These are phyloP conservation scores for Clepsis dumicolana DNA, from an alignment of 2,888 invertebrate genomes.

Conservation along the genomic window DNA sequence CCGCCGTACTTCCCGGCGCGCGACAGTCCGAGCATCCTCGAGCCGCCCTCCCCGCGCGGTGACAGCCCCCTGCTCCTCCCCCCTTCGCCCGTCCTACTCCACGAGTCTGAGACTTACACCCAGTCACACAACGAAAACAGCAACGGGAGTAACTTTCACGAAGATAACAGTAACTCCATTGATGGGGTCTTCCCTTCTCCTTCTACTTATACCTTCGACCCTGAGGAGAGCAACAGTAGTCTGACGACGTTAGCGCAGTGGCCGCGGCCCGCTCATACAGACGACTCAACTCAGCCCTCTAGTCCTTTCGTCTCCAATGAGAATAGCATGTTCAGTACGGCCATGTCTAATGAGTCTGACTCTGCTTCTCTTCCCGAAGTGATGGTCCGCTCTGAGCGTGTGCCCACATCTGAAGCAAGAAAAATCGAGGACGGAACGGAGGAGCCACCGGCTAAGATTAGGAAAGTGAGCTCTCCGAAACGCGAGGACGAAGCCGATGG, in stretches of 20 bases:
- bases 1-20: conserved; percentile 45
- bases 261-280: conserved; percentile 32
- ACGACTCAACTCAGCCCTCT: conserved; percentile 48
- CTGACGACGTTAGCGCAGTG: conserved; percentile 39
- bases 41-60: conserved; percentile 33
- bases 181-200: conserved; percentile 44
- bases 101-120: conserved; percentile 44
- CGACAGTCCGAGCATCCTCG: conserved; percentile 53
- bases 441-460: conserved; percentile 68
- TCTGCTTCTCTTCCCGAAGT: conserved; percentile 51
- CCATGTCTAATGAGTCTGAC: conserved; percentile 51
- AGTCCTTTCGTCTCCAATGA: conserved; percentile 46
- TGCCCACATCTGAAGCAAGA: conserved; percentile 5
- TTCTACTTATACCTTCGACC: conserved; percentile 43
- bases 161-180: conserved; percentile 47
- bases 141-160: conserved; percentile 32
- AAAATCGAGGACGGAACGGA: conserved; percentile 48
- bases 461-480: conserved; percentile 60
- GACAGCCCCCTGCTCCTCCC: conserved; percentile 26
- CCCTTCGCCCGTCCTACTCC: conserved; percentile 33
- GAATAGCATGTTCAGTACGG: conserved; percentile 46
- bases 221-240: conserved; percentile 42
- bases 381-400: background rate
- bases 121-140: conserved; percentile 26
- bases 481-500: conserved; percentile 86